Evolutionary conservation across 2,113 vertebrate species (phyloP).

Genomic region (Andinoacara biseriatus): DNA sequence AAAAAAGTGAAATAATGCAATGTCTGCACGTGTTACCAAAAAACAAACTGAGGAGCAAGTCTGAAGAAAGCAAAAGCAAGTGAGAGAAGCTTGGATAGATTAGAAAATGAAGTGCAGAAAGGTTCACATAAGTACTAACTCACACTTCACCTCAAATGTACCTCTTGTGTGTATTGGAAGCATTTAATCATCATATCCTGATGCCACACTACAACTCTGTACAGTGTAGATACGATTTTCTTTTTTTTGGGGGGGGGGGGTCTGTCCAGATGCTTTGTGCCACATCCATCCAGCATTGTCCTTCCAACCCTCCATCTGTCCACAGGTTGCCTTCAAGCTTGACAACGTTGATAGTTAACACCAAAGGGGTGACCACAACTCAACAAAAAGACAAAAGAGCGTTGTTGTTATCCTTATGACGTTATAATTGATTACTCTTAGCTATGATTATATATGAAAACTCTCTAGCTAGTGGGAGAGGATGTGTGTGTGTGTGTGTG

Average conservation of each 20-base stretch:
- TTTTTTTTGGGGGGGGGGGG: constrained; percentile 20
- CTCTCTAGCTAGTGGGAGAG: constrained; percentile 56
- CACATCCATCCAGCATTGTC: constrained; percentile 38
- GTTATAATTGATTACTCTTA: constrained; percentile 64
- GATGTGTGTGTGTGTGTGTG: neutral
- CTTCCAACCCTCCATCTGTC: constrained; percentile 62
- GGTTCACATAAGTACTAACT: constrained; percentile 23
- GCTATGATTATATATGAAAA: constrained; percentile 58
- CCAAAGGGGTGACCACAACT: constrained; percentile 80
- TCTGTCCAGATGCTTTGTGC: constrained; percentile 69
- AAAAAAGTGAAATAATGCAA: constrained; percentile 81
- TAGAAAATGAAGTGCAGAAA: constrained; percentile 3
- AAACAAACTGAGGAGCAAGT: constrained; percentile 61
- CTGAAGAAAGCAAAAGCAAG: constrained; percentile 54
- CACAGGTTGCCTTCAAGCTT: constrained; percentile 54
- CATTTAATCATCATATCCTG: constrained; percentile 8
- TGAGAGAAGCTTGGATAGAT: neutral
- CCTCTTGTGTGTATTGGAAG: constrained; percentile 11
- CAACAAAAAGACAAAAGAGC: constrained; percentile 59
- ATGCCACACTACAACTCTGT: constrained; percentile 36
- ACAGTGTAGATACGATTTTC: constrained; percentile 26
- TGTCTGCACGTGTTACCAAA: constrained; percentile 79
- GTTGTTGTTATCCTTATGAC: constrained; percentile 63
- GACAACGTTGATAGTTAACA: constrained; percentile 67
- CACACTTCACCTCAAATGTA: constrained; percentile 35